Evolutionary conservation across 2,888 invertebrate species (phyloP), one percentile per base, ranked within the genome.

Genomic region (Perizoma affinitatum): DNA sequence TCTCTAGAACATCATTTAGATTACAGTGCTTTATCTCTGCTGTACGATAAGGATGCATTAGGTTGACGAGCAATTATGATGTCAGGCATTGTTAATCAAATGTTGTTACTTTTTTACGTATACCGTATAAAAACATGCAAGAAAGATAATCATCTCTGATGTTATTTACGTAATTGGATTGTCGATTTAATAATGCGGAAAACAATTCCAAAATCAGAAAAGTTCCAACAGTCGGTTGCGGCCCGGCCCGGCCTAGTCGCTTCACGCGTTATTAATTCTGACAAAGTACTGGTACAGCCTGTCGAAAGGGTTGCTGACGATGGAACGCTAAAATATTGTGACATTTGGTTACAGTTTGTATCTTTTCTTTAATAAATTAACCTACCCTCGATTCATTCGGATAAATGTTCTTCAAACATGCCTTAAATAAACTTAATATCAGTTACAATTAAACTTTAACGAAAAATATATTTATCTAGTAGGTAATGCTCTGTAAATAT

Each of bases 151-250:
- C 60, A 62, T 79, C 79, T 78, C 83, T 79, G 79, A 83, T 81
- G 76, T 84, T 82, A 84, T 86, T 85, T 84, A 81, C 81, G 83
- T 90, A 90, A 92, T 92, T 91, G 89, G 71, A 87, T 89, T 88
- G 92, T 82, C 81, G 80, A 86, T 83, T 88, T 90, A 91, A 92
- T 89, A 89, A 90, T 86, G 88, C 90, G 90, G 88, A 84, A 90
- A 90, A 91, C 90, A 90, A 90, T 90, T 86, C 82, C 77, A 81
- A 85, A 87, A 86, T 86, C 86, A 82, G 87, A 85, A 89, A 88
- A 90, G 80, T 83, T 78, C 79, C 72, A 71, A 76, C 80, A 74
- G 74, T 72, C 72, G 73, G 71, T 78, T 72, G 82, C 75, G 79
- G 76, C 56, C 45, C 47, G 72, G 73, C 76, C 82, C 77, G 78